A percentile compares a stretch with the other conserved stretches of the same genome.
Conservation (phyloP, 2,797 vertebrate species). For the Sebastes alutus region DNA sequence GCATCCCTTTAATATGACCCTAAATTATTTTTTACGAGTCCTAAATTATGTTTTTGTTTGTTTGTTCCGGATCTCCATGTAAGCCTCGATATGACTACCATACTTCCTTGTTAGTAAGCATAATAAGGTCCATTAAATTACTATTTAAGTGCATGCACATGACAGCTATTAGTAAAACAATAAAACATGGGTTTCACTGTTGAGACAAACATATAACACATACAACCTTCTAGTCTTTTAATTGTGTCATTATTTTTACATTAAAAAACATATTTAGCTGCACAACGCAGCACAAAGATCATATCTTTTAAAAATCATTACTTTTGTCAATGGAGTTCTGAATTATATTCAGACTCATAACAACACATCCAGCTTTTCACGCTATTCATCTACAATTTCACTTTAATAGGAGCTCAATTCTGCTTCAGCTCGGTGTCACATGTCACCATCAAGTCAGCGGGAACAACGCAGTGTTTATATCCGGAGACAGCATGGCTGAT, state of each 20-base stretch:
- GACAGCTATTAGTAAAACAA: slow-evolving; percentile 31
- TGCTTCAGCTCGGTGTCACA: not conserved
- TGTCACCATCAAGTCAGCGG: not conserved
- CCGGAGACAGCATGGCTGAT: not conserved
- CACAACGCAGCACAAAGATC: not conserved
- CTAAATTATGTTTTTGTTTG: slow-evolving; percentile 45
- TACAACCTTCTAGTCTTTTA: not conserved
- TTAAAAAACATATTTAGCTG: not conserved
- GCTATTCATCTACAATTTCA: not conserved
- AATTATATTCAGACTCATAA: not conserved
- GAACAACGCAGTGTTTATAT: not conserved
- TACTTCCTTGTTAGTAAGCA: slow-evolving; percentile 29
- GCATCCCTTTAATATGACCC: slow-evolving; percentile 25
- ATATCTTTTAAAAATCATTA: not conserved
- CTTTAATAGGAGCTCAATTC: not conserved
- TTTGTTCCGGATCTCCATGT: slow-evolving; percentile 33
- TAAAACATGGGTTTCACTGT: not conserved
- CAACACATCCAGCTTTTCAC: not conserved
- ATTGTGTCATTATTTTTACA: not conserved
- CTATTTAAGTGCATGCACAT: slow-evolving; percentile 28
- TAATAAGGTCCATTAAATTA: slow-evolving; percentile 39
- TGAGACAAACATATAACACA: not conserved
- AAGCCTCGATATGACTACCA: slow-evolving; percentile 22
- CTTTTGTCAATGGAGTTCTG: not conserved
- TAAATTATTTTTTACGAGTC: slow-evolving; percentile 47